Evolutionary conservation across 2,797 vertebrate genomes (phyloP), one percentile per base, ranked within the genome.

Genomic region (Oryzias sinensis): DNA sequence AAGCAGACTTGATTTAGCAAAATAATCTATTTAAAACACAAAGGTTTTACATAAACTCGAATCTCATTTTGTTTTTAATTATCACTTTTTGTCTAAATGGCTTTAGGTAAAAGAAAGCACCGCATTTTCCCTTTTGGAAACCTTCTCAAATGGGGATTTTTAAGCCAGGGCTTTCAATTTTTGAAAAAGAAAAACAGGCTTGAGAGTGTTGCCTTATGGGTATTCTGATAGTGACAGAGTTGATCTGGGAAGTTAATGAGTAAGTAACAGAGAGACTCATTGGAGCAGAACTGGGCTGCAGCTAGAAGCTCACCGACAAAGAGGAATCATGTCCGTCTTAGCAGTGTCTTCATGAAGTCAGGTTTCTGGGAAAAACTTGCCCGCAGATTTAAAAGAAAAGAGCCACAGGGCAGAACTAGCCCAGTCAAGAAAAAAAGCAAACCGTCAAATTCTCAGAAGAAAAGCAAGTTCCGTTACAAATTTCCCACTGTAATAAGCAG

Each of bases 161-260:
- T 43, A 24, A 15, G 14, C 14, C 1, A 6, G 3, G 33, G 20
- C 41, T 16, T 15, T 49, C 11, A 11, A 13, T 11, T 13, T 37
- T 37, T 37, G 13, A 2, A 11, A 37, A 37, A 37, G 33, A 37
- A 37, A 37, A 37, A 11, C 33, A 11, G 45, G 54, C 29, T 45
- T 14, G 17, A 22, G 47, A 53, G 49, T 20, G 40, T 20, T 37
- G 37, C 13, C 37, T 59, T 50, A 14, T 16, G 17, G 24, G 25
- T 29, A 25, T 43, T 25, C 49, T 42, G 17, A n/a, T 25, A 29
- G 17, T 43, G n/a, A 49, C 25, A 44, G 9, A 14, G 14, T 13
- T 43, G 24, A 18, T 59, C 40, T 44, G 57, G 57, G 48, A 59
- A 16, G 51, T 53, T 53, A 53, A 53, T 42, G 37, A 46, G 44